phyloP scores from a whole-genome alignment of 1,140 invertebrate species.

The Pseudomyrmex flavicornis region DNA sequence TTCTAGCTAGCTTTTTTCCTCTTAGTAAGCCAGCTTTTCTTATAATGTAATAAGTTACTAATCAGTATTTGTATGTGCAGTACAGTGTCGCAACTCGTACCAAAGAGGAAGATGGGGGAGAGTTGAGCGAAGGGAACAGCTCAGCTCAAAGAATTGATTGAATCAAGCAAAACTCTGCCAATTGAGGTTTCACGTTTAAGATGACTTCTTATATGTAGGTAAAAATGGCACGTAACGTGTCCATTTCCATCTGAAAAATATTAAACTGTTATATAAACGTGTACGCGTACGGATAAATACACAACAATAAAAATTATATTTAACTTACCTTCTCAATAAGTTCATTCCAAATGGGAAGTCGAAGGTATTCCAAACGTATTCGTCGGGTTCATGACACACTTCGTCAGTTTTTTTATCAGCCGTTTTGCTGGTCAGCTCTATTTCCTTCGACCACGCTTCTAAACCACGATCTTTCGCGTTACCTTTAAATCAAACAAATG shows the following conservation, averaged over 20 bases:
- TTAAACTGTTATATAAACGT: conserved; percentile 21
- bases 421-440: conserved; percentile 85
- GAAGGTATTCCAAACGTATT: conserved; percentile 86
- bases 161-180: no score
- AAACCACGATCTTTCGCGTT: conserved; percentile 89
- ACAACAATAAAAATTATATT: not conserved
- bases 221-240: conserved; percentile 89
- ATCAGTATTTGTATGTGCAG: no score
- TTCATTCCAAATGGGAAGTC: conserved; percentile 91
- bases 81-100: no score
- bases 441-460: conserved; percentile 89
- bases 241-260: conserved; percentile 88
- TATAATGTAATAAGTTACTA: no score
- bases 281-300: not conserved
- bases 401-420: conserved; percentile 80
- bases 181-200: not conserved
- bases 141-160: no score
- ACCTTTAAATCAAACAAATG: conserved; percentile 83
- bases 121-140: no score
- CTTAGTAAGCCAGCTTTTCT: no score
- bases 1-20: no score
- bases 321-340: conserved; percentile 85
- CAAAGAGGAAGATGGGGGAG: no score
- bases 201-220: conserved; percentile 87
- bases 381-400: not conserved